A percentile compares a stretch with the other conserved stretches of the same genome.
Evolutionary conservation across 2,113 vertebrate genomes (phyloP).

Genomic region (Murina feae): DNA sequence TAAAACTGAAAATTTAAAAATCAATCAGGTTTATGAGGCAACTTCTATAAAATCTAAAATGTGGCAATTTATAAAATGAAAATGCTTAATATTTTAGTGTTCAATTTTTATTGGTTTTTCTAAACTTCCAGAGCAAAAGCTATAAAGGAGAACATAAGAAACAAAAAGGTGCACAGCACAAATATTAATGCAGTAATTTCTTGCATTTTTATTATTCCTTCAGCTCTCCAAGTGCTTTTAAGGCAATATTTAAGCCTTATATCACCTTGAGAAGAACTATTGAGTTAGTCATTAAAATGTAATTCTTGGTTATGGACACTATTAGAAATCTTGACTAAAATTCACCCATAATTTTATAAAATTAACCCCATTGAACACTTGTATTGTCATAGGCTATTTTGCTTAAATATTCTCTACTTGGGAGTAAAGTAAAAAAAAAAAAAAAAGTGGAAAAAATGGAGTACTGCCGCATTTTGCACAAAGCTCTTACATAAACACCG

Average conservation of each 20-base stretch:
- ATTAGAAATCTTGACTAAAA: constrained; percentile 30
- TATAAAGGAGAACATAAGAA: constrained; percentile 48
- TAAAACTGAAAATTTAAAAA: constrained; percentile 36
- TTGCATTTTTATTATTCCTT: constrained; percentile 39
- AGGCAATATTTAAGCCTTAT: constrained; percentile 33
- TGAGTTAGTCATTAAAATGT: background rate
- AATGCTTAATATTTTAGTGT: constrained; percentile 43
- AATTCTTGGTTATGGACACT: constrained; percentile 14
- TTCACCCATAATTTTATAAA: constrained; percentile 14
- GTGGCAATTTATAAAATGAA: constrained; percentile 56
- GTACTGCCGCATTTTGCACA: background rate
- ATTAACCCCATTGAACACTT: background rate
- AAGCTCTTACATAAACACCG: background rate
- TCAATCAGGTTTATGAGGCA: constrained; percentile 29
- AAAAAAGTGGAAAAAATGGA: background rate
- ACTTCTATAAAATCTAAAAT: constrained; percentile 38
- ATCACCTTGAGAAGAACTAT: background rate
- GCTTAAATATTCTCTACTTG: background rate
- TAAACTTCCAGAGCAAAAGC: constrained; percentile 18
- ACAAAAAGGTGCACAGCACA: constrained; percentile 17
- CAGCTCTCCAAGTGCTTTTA: background rate
- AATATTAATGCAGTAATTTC: constrained; percentile 65
- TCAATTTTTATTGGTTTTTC: constrained; percentile 56
- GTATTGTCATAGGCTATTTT: background rate
- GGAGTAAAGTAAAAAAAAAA: background rate